Evolutionary conservation across 2,113 vertebrate genomes (phyloP), one percentile per base, ranked within the genome.

Genomic region (Perca schrenkii): DNA sequence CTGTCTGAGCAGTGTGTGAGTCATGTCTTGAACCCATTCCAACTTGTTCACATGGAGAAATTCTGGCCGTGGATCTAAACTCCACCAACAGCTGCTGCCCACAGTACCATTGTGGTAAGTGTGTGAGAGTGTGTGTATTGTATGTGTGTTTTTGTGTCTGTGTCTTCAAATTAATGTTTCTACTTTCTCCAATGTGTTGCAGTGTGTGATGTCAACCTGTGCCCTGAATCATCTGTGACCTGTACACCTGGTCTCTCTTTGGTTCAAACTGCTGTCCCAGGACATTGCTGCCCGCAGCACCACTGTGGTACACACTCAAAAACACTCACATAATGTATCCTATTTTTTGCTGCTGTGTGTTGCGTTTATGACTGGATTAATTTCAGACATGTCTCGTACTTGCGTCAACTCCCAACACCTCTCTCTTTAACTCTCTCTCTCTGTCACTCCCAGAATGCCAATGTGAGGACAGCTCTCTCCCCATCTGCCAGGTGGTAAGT

Each of bases 121-220:
- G 3, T 58, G 25, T 21, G 14, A 17, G 49, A 16, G 16, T 28
- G 15, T 60, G 22, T 25, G 19, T 34, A 17, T 21, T 25, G 19
- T 34, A 17, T 46, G n/a, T 78, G 40, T 28, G 8, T 25, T 15
- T 67, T 36, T 72, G 0, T 61, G 1, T 61, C 25, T 62, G 8
- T 79, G 10, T 63, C 62, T 83, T 53, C 2, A 83, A 62, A 74
- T 52, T 71, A 17, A 50, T 52, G 6, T 43, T 76, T 76, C 19
- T 34, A 21, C 22, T 49, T 79, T 62, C 21, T 74, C 50, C 16
- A n/a, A 58, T 95, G 53, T 75, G 60, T 90, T 75, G 46, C 92
- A 99, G 98, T 98, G 68, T 99, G 98, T 61, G 97, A 99, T 73
- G 95, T 95, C 83, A 96, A 94, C 88, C 94, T 97, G 85, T 99